Evolutionary conservation across 2,888 invertebrate genomes (phyloP), one percentile per base, ranked within the genome.

Genomic region (Noctua pronuba): DNA sequence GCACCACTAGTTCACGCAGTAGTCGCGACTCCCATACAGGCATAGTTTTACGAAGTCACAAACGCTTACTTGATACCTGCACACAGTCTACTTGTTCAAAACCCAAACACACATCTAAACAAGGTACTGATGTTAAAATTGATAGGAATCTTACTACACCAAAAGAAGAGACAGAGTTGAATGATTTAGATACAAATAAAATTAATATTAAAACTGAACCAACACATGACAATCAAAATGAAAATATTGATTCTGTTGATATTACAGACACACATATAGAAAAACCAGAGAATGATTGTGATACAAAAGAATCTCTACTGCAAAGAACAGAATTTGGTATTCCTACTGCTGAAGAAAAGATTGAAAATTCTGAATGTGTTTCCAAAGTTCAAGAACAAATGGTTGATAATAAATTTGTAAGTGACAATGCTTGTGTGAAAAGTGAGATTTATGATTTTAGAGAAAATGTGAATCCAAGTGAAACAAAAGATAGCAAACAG

Each of bases 1-100:
- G 96, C 88, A 93, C 95, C 62, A 93, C 97, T 21, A 97, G 97
- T 90, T 97, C 97, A 77, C 94, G 96, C 38, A 95, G 96, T 87
- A 96, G 95, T 91, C 92, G 94, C 65, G 97, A 97, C 85, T 95
- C 95, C 4, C 94, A 96, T 84, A 92, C 95, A 84, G 97, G 97
- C 70, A 97, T 97, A 88, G 97, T 97, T 71, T 94, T 97, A 89
- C 95, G 97, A 87, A 97, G 97, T 94, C 97, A 97, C 91, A 97
- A 97, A 93, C 96, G 97, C 83, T 95, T 97, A 66, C 88, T 94
- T 77, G 96, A 96, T 73, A 91, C 92, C 71, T 93, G 93, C 85
- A 86, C 89, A 65, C 95, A 92, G 72, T 88, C 93, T 69, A 88
- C 91, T 86, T 94, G 91, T 90, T 85, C 91, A 77, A 97, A 95